These are phyloP conservation scores for Drosophila siamana DNA, from an alignment of 2,888 invertebrate species.

Conservation along the genomic window DNA sequence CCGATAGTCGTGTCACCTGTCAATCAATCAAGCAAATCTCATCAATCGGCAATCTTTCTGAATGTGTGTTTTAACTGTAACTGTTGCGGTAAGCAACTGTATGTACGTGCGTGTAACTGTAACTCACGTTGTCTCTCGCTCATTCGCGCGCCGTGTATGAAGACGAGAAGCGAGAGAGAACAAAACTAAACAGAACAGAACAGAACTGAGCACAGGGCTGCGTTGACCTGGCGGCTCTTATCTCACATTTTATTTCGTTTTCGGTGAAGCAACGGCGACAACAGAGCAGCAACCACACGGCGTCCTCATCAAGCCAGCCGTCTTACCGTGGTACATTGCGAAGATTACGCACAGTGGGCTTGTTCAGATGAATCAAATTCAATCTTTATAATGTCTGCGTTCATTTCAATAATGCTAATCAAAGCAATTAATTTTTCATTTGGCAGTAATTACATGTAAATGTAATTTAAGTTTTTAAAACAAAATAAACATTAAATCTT, in stretches of 20 bases:
- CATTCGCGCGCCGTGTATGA: conserved; percentile 25
- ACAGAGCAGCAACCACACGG: conserved; percentile 10
- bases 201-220: background rate
- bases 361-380: too few relatives aligned
- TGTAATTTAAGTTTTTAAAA: too few relatives aligned
- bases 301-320: conserved; percentile 32
- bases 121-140: conserved; percentile 13
- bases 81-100: too few relatives aligned
- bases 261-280: conserved; percentile 17
- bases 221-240: conserved; percentile 41
- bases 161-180: conserved; percentile 4
- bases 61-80: conserved; percentile 11
- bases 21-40: conserved; percentile 18
- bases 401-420: too few relatives aligned
- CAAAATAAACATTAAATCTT: too few relatives aligned
- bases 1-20: conserved; percentile 94
- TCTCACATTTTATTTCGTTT: conserved; percentile 21
- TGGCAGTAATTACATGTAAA: too few relatives aligned
- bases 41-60: background rate
- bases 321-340: conserved; percentile 30
- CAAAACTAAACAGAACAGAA: conserved; percentile 1
- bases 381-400: too few relatives aligned
- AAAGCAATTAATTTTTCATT: too few relatives aligned
- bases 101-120: too few relatives aligned
- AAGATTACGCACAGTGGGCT: conserved; percentile 56